phyloP scores from a whole-genome alignment of 1,140 invertebrate genomes.

The Dysdera silvatica region DNA sequence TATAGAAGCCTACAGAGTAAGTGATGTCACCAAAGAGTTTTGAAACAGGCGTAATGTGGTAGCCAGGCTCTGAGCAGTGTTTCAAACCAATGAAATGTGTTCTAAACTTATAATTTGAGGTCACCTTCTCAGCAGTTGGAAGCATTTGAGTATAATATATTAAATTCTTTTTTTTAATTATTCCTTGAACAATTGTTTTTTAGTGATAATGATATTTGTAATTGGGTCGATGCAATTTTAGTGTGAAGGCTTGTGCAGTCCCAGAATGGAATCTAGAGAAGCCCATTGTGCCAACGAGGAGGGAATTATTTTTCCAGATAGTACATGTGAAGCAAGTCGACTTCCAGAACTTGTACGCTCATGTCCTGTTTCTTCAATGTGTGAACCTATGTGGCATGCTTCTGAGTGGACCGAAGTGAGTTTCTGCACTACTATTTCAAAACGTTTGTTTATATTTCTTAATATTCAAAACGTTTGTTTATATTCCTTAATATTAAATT shows the following conservation, averaged over 20 bases:
- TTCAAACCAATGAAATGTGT: no score
- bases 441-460: slow-evolving; percentile 7
- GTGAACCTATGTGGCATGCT: slow-evolving; percentile 73
- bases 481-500: no score
- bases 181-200: slow-evolving; percentile 8
- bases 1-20: no score
- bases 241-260: slow-evolving; percentile 65
- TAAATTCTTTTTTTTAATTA: not conserved
- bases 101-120: no score
- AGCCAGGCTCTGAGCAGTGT: no score
- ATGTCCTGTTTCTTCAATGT: slow-evolving; percentile 52
- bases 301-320: slow-evolving; percentile 60
- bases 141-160: not conserved
- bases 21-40: no score
- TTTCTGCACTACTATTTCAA: not conserved
- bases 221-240: no score
- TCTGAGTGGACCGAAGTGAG: slow-evolving; percentile 52
- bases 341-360: slow-evolving; percentile 53
- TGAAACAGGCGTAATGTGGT: no score
- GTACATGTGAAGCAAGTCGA: slow-evolving; percentile 54
- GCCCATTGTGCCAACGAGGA: slow-evolving; percentile 64
- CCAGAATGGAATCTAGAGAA: slow-evolving; percentile 61
- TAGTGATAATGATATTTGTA: slow-evolving; percentile 16
- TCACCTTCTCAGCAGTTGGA: no score
- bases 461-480: no score